Evolutionary conservation across 2,113 vertebrate species (phyloP).

Genomic region (Equus quagga): DNA sequence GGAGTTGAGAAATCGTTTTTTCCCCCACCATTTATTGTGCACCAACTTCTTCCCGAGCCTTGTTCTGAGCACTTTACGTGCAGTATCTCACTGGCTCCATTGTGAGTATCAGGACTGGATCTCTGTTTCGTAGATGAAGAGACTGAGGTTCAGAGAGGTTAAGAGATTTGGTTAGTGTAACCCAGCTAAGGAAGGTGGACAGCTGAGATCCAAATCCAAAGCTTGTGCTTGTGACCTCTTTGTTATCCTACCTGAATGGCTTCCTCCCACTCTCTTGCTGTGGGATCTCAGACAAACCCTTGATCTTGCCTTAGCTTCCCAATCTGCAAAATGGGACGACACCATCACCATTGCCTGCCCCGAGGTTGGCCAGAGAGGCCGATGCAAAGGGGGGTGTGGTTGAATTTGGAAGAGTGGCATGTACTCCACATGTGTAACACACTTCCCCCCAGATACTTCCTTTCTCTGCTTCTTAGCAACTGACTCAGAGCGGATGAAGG

Average conservation of each 20-base stretch:
- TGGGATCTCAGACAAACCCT: background rate
- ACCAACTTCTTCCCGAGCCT: background rate
- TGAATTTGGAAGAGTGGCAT: background rate
- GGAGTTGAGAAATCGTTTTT: background rate
- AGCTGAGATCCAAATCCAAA: background rate
- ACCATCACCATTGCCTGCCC: accelerated
- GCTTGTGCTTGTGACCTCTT: background rate
- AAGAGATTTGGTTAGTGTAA: background rate
- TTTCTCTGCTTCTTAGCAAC: slow-evolving; percentile 52
- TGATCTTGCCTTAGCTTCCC: background rate
- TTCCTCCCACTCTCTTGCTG: background rate
- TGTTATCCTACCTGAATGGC: background rate
- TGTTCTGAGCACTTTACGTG: background rate
- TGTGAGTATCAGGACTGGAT: background rate
- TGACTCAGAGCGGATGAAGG: slow-evolving; percentile 48
- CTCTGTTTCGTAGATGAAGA: background rate
- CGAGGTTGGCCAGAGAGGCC: background rate
- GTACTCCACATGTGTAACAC: background rate
- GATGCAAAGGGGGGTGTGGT: background rate
- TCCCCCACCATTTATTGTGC: background rate
- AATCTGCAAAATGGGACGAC: background rate
- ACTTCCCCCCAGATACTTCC: background rate
- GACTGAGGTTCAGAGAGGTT: background rate
- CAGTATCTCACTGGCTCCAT: background rate
- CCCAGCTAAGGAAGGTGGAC: background rate